phyloP scores from a whole-genome alignment of 2,888 invertebrate species.

The Pardosa pseudoannulata region DNA sequence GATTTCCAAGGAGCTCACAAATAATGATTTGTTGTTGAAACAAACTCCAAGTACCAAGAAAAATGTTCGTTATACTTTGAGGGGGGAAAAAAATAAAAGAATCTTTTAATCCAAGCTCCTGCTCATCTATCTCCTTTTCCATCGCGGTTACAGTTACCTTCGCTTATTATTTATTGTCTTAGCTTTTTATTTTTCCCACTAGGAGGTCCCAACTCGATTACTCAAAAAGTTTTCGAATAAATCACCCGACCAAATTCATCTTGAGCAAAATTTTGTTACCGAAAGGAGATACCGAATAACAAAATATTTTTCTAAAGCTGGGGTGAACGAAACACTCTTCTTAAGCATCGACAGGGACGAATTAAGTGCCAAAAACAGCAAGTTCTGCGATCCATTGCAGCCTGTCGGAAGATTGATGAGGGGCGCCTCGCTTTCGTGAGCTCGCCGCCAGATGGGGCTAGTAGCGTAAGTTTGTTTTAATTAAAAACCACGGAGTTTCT shows the following conservation, averaged over 20 bases:
- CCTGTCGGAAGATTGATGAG: constrained; percentile 58
- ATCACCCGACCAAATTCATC: constrained; percentile 12
- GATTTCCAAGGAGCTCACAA: not conserved
- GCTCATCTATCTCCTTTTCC: constrained; percentile 12
- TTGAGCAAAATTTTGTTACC: constrained; percentile 12
- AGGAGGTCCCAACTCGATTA: constrained; percentile 17
- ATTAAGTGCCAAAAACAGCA: constrained; percentile 62
- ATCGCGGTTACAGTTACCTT: constrained; percentile 3
- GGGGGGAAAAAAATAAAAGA: not conserved
- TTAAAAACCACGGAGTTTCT: constrained; percentile 17
- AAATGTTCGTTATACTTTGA: not conserved
- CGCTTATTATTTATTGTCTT: constrained; percentile 15
- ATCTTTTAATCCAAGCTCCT: not conserved
- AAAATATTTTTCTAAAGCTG: constrained; percentile 11
- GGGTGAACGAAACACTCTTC: constrained; percentile 13
- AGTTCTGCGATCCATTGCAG: constrained; percentile 45
- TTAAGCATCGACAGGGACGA: constrained; percentile 52
- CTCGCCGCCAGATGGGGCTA: constrained; percentile 21
- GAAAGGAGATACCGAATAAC: constrained; percentile 11
- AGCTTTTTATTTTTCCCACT: constrained; percentile 4
- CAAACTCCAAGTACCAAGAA: not conserved
- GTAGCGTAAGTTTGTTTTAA: constrained; percentile 7
- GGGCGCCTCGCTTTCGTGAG: constrained; percentile 27
- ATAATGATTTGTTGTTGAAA: constrained; percentile 3
- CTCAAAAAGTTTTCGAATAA: constrained; percentile 17